Base-by-base conservation (phyloP, 64 coral and sea anemone genomes). In the Porites australiensis region DNA sequence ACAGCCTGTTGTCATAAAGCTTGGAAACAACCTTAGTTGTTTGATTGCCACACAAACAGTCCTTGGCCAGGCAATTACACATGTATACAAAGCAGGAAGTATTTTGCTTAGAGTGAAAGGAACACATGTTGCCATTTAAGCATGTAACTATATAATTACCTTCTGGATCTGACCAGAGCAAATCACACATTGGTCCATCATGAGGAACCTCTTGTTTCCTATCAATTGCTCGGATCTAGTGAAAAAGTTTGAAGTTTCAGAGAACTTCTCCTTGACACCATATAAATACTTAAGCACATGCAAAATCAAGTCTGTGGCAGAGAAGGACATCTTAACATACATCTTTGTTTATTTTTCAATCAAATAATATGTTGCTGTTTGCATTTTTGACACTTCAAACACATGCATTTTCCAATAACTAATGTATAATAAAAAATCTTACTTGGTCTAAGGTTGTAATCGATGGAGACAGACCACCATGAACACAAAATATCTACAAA, bases 151-250 rank as follows among this genome's bases (percentile, higher is more conserved):
- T 47, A 51, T 54, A 57, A 74, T 64, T 64, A 98, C 98, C 98
- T 94, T 99, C 98, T 85, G 98, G 98, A 53, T 99, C 98, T 81
- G 98, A 96, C 94, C 98, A 99, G 6, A 99, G 79, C 10, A 99
- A 81, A 58, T 99, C 98, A 87, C 98, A 99, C 98, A 99, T 99
- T 19, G 98, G 98, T 11, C 98, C 98, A 89, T 99, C 98, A 86
- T 99, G 98, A 13, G 98, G 98, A 43, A 99, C 98, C 91, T 99
- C 98, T 66, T 99, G 98, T 77, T 99, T 99, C 44, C 98, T 87
- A 66, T 99, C 98, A 88, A 99, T 99, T n/a, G 94, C 93, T 11
- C 98, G 91, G 58, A 99, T 99, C 98, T 99, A 44, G 44, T 71
- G 83, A 66, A 45, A 89, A 60, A 79, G 2, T 18, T 23, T n/a